Conservation (phyloP, 1,140 invertebrate species). For the Portunus trituberculatus region DNA sequence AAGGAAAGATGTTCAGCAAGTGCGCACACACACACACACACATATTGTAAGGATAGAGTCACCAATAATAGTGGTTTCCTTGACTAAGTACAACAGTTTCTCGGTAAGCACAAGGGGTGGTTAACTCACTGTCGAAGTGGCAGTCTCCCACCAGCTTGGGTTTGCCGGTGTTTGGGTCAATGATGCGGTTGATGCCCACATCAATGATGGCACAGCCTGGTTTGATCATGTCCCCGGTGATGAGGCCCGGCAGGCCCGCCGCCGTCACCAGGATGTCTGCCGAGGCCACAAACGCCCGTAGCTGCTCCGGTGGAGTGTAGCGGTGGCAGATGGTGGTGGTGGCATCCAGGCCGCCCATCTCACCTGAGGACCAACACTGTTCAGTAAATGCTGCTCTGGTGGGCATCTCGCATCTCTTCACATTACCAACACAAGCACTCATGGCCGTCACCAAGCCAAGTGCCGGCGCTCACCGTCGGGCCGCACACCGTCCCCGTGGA, state of each 20-base stretch:
- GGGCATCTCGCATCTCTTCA: too few species aligned
- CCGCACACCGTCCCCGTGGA: constrained; percentile 88
- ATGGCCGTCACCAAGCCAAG: background rate
- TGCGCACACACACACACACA: too few species aligned
- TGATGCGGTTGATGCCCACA: constrained; percentile 90
- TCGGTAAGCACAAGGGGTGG: background rate
- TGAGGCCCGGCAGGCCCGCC: constrained; percentile 89
- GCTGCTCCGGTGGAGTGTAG: constrained; percentile 89
- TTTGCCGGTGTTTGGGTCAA: constrained; percentile 84
- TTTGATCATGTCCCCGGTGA: constrained; percentile 92
- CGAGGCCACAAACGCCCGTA: constrained; percentile 85
- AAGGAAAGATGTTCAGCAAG: too few species aligned
- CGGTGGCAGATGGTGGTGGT: constrained; percentile 94
- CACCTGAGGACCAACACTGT: constrained; percentile 79
- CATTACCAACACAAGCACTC: background rate
- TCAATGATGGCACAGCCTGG: constrained; percentile 93
- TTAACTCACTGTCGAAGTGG: constrained; percentile 85
- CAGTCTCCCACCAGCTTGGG: constrained; percentile 92
- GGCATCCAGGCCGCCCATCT: constrained; percentile 87
- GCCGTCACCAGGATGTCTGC: constrained; percentile 93
- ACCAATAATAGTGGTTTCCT: too few species aligned
- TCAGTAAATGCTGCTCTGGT: background rate
- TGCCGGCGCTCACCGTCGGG: constrained; percentile 71
- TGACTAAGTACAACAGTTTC: background rate
- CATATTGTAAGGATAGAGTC: too few species aligned